Evolutionary conservation across 2,888 invertebrate genomes (phyloP).

Genomic region (Agrilus mali): DNA sequence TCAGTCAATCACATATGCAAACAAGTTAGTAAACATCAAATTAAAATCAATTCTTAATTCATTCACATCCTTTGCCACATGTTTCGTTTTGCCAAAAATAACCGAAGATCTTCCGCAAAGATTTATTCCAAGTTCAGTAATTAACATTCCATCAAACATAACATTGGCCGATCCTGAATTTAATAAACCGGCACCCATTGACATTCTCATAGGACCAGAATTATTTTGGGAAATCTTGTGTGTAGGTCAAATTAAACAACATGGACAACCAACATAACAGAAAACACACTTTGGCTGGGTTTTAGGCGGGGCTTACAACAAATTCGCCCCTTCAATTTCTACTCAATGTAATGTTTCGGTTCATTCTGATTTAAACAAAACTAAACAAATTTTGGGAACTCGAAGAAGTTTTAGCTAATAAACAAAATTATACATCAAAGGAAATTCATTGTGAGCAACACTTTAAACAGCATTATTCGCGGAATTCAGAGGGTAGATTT

Average conservation of each 20-base stretch:
- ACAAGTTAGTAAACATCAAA: neutral
- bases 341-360: constrained; percentile 1
- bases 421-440: too few relatives aligned
- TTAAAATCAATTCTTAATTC: neutral
- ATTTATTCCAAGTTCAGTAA: too few relatives aligned
- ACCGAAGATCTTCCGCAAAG: neutral
- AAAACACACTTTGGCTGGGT: too few relatives aligned
- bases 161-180: constrained; percentile 5
- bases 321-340: too few relatives aligned
- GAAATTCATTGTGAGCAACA: too few relatives aligned
- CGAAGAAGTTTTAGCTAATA: too few relatives aligned
- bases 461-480: neutral
- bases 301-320: too few relatives aligned
- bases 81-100: constrained; percentile 3
- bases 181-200: too few relatives aligned
- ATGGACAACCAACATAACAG: too few relatives aligned
- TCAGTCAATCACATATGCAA: constrained; percentile 1
- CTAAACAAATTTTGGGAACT: neutral
- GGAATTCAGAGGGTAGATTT: neutral
- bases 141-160: constrained; percentile 2
- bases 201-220: too few relatives aligned
- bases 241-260: too few relatives aligned
- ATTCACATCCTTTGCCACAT: neutral
- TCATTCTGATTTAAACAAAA: neutral
- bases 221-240: too few relatives aligned